These are phyloP conservation scores for Nephila pilipes DNA, from an alignment of 1,140 invertebrate species.

Conservation along the genomic window DNA sequence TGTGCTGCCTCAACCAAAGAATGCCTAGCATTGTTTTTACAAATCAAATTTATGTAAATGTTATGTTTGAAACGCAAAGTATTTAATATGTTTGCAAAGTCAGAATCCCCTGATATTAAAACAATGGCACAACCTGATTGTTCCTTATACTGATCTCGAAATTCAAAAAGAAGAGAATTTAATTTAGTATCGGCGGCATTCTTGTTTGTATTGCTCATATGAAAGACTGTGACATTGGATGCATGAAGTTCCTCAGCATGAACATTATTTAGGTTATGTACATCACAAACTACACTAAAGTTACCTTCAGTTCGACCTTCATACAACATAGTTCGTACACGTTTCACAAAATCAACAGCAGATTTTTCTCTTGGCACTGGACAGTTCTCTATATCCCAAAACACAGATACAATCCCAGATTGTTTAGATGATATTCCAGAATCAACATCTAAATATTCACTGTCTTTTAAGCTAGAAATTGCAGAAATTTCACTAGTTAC, in stretches of 20 bases:
- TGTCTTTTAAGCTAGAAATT: slow-evolving; percentile 15
- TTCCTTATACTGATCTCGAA: slow-evolving; percentile 53
- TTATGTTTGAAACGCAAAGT: slow-evolving; percentile 68
- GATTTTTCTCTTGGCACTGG: slow-evolving; percentile 73
- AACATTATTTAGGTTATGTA: slow-evolving; percentile 32
- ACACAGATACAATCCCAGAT: slow-evolving; percentile 54
- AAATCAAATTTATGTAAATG: slow-evolving; percentile 71
- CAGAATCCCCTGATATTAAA: slow-evolving; percentile 77
- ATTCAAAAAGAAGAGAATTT: slow-evolving; percentile 67
- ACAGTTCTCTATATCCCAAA: slow-evolving; percentile 78
- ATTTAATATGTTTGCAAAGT: slow-evolving; percentile 76
- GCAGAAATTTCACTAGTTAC: slow-evolving; percentile 43
- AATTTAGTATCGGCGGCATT: slow-evolving; percentile 78
- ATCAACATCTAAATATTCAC: background rate
- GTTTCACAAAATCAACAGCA: slow-evolving; percentile 74
- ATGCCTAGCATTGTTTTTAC: slow-evolving; percentile 59
- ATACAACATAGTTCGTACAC: slow-evolving; percentile 72
- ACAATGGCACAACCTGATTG: slow-evolving; percentile 59
- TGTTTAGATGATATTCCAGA: background rate
- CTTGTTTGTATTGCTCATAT: slow-evolving; percentile 75
- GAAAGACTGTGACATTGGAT: slow-evolving; percentile 70
- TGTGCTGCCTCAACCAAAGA: slow-evolving; percentile 56
- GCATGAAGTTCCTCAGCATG: slow-evolving; percentile 64
- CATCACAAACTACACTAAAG: slow-evolving; percentile 77
- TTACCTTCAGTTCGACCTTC: slow-evolving; percentile 69